These are phyloP conservation scores for Babylonia areolata DNA, from an alignment of 1,140 invertebrate species.

Conservation along the genomic window DNA sequence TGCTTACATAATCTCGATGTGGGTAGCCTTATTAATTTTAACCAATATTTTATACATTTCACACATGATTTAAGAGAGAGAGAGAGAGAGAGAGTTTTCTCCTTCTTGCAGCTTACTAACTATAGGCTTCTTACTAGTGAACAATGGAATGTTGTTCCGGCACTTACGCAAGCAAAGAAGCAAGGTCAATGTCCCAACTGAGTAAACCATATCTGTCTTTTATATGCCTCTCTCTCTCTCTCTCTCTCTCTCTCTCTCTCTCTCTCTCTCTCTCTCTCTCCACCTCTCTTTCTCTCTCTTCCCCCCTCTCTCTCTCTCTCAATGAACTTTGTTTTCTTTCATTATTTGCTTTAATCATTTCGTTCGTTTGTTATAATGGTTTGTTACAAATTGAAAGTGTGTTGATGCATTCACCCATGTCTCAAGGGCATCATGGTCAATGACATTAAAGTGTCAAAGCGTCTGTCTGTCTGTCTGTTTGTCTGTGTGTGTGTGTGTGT, in stretches of 20 bases:
- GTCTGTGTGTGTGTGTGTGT: slow-evolving; percentile 5
- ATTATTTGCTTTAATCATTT: not conserved
- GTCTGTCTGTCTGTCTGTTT: no score
- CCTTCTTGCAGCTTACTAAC: not conserved
- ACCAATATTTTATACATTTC: no score
- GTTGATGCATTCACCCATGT: not conserved
- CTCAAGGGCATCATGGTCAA: not conserved
- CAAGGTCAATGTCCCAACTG: no score
- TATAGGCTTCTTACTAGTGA: no score
- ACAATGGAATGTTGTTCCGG: no score
- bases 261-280: not conserved
- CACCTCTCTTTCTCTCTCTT: not conserved
- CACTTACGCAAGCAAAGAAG: no score
- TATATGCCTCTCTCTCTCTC: not conserved
- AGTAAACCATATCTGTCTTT: not conserved
- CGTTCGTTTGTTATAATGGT: not conserved
- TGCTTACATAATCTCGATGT: no score
- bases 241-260: not conserved
- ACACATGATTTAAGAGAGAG: no score
- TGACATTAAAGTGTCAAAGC: no score
- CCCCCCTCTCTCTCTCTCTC: not conserved
- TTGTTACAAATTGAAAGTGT: not conserved
- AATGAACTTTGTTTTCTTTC: no score
- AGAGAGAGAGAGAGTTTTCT: no score
- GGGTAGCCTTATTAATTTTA: no score